phyloP scores from a whole-genome alignment of 2,797 vertebrate genomes.

The Arremon brunneinucha region DNA sequence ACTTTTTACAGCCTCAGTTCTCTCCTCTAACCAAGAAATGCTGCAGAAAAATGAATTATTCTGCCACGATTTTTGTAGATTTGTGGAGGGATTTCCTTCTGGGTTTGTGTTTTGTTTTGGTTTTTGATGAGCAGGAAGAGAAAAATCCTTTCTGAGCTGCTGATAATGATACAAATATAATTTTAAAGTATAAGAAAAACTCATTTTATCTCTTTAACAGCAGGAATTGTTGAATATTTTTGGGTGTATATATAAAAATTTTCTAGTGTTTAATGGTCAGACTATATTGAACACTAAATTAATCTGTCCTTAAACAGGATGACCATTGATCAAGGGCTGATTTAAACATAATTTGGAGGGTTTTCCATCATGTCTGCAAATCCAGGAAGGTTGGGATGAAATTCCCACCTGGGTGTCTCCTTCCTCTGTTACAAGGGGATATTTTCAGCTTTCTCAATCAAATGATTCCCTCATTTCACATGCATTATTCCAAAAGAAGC shows the following conservation, averaged over 20 bases:
- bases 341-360: background rate
- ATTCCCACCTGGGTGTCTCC: background rate
- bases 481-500: background rate
- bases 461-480: background rate
- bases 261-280: background rate
- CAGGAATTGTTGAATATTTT: background rate
- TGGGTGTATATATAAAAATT: background rate
- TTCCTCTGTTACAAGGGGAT: background rate
- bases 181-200: background rate
- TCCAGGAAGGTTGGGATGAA: background rate
- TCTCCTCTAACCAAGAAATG: background rate
- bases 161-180: background rate
- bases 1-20: conserved; percentile 5
- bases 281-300: background rate
- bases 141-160: background rate
- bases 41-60: conserved; percentile 5
- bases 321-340: background rate
- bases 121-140: background rate
- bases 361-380: background rate
- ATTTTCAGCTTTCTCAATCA: background rate
- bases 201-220: background rate
- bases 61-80: background rate
- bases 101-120: background rate
- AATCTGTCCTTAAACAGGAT: background rate
- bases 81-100: background rate